Evolutionary conservation across 92 coral and sea anemone species (phyloP).

Genomic region (Siderastrea radians): DNA sequence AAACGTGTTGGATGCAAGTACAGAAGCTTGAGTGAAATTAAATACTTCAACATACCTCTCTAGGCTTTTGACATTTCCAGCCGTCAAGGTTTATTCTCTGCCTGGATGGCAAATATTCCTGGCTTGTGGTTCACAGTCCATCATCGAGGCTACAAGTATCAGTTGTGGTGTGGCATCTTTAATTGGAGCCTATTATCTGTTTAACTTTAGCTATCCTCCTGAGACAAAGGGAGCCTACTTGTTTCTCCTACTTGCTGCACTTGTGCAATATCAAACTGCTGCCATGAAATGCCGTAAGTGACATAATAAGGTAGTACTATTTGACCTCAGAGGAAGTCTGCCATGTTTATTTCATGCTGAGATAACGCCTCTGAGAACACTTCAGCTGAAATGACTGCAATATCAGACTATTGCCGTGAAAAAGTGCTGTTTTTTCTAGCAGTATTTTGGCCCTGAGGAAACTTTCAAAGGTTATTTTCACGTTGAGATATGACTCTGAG

Average conservation of each 20-base stretch:
- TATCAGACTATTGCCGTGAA: no score
- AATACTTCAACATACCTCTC: no score
- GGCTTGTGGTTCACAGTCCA: conserved; percentile 26
- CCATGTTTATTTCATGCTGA: conserved; percentile 2
- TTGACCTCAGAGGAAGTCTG: not conserved
- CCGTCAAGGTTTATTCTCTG: no score
- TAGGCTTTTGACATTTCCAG: no score
- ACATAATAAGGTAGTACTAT: not conserved
- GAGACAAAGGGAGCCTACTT: conserved; percentile 10
- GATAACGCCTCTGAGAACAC: not conserved
- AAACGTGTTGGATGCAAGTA: no score
- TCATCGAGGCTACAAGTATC: conserved; percentile 11
- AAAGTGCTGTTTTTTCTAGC: no score
- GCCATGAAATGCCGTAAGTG: not conserved
- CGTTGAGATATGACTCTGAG: no score
- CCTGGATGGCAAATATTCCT: conserved; percentile 34
- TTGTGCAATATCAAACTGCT: conserved; percentile 6
- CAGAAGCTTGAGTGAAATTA: no score
- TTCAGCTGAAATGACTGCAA: no score
- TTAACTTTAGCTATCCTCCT: conserved; percentile 9
- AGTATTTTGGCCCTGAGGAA: no score
- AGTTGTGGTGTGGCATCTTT: conserved; percentile 25
- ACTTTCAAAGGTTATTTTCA: no score
- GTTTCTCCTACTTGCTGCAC: conserved; percentile 5
- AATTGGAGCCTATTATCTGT: conserved; percentile 25